These are phyloP conservation scores for Hylaea fasciaria DNA, from an alignment of 2,888 invertebrate species.

Conservation along the genomic window DNA sequence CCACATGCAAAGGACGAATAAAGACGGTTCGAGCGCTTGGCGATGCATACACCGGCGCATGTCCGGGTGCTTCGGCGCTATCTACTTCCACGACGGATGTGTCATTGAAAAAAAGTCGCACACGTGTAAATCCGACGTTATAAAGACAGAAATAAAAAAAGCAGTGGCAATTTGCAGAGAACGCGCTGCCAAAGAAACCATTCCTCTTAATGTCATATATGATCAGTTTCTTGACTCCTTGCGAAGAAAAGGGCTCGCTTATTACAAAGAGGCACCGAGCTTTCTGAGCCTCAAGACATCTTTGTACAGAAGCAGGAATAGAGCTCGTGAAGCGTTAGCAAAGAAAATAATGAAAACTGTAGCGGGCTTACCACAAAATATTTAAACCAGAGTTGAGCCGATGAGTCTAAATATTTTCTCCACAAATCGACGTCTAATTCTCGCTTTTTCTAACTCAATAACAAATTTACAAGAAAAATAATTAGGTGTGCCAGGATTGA, in stretches of 20 bases:
- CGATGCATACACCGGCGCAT: background rate
- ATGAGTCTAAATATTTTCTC: too few relatives aligned
- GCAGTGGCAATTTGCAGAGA: conserved; percentile 1
- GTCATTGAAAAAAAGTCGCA: background rate
- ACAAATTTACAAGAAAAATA: too few relatives aligned
- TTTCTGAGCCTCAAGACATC: conserved; percentile 8
- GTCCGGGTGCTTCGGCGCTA: background rate
- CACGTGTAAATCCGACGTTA: background rate
- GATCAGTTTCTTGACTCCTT: conserved; percentile 6
- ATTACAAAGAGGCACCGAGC: conserved; percentile 5
- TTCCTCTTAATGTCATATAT: conserved; percentile 3
- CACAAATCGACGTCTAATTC: too few relatives aligned
- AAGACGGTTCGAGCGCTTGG: conserved; percentile 1
- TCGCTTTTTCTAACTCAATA: too few relatives aligned
- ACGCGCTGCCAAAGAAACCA: conserved; percentile 2
- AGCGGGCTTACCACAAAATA: too few relatives aligned
- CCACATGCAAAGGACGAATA: background rate
- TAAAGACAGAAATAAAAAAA: conserved; percentile 7
- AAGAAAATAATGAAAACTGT: background rate
- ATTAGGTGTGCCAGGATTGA: too few relatives aligned
- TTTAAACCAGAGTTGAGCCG: too few relatives aligned
- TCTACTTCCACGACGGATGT: background rate
- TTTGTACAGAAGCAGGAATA: conserved; percentile 2
- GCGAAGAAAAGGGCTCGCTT: conserved; percentile 8
- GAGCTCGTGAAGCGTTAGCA: too few relatives aligned